Percentiles rank a stretch among this genome's conserved stretches.
Evolutionary conservation across 1,140 invertebrate genomes (phyloP).

Genomic region (Pinna nobilis): DNA sequence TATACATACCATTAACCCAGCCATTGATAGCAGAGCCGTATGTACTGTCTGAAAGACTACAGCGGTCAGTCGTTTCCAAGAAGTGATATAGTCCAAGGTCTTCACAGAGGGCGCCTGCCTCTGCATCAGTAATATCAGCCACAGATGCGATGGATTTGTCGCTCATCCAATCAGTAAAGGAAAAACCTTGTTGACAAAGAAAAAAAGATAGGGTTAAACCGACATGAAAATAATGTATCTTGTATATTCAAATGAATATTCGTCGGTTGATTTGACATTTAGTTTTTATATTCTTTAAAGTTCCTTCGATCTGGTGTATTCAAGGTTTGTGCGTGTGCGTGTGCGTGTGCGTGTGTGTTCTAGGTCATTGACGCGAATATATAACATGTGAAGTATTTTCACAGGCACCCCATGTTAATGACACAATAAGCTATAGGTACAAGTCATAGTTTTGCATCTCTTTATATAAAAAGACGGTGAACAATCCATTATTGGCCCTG

Average conservation of each 20-base stretch:
- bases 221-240: neutral
- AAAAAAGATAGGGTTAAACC: neutral
- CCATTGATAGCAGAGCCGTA: neutral
- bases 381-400: neutral
- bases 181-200: slow-evolving; percentile 20
- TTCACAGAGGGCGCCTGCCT: slow-evolving; percentile 14
- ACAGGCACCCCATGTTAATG: too few species aligned
- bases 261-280: neutral
- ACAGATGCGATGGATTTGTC: slow-evolving; percentile 1
- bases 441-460: too few species aligned
- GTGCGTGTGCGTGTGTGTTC: too few species aligned
- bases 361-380: too few species aligned
- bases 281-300: neutral
- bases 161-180: slow-evolving; percentile 19
- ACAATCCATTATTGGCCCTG: too few species aligned
- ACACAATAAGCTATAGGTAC: too few species aligned
- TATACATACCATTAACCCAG: slow-evolving; percentile 4
- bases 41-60: slow-evolving; percentile 10
- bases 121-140: slow-evolving; percentile 3
- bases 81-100: slow-evolving; percentile 21
- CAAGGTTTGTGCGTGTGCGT: too few species aligned
- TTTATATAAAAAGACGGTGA: too few species aligned
- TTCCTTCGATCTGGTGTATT: too few species aligned
- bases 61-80: slow-evolving; percentile 12
- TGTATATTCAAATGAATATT: neutral